These are phyloP conservation scores for Exephanes ischioxanthus DNA, from an alignment of 2,888 invertebrate species.

Conservation along the genomic window DNA sequence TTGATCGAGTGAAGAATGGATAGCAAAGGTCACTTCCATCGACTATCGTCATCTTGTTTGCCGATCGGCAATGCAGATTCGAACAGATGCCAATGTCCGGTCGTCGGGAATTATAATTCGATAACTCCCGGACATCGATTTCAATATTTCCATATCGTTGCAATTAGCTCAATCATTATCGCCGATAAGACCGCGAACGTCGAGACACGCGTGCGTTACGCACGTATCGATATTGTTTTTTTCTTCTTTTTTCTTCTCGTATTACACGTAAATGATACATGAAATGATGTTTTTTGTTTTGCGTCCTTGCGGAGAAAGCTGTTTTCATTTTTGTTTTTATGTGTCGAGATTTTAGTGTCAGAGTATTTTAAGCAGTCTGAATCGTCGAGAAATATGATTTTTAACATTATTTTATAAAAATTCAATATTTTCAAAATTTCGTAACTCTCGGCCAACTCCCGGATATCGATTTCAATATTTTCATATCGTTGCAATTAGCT, in stretches of 20 bases:
- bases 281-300: too few relatives aligned
- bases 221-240: neutral
- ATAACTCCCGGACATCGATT: neutral
- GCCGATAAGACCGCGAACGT: neutral
- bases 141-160: neutral
- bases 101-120: neutral
- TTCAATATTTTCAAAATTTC: neutral
- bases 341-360: too few relatives aligned
- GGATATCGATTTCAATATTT: neutral
- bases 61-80: constrained; percentile 3
- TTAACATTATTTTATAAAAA: too few relatives aligned
- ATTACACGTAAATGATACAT: constrained; percentile 14
- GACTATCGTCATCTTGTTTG: neutral
- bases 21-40: neutral
- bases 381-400: too few relatives aligned
- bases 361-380: too few relatives aligned
- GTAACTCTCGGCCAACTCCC: neutral
- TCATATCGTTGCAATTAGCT: constrained; percentile 2
- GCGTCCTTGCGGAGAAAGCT: too few relatives aligned
- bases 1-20: neutral
- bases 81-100: constrained; percentile 1
- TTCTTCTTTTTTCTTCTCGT: neutral
- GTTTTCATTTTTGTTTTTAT: too few relatives aligned
- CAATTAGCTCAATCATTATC: constrained; percentile 9
- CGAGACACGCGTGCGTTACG: neutral